A percentile compares a stretch with the other conserved stretches of the same genome.
Conservation (phyloP, 2,888 invertebrate genomes). For the Chloroclystis v-ata region DNA sequence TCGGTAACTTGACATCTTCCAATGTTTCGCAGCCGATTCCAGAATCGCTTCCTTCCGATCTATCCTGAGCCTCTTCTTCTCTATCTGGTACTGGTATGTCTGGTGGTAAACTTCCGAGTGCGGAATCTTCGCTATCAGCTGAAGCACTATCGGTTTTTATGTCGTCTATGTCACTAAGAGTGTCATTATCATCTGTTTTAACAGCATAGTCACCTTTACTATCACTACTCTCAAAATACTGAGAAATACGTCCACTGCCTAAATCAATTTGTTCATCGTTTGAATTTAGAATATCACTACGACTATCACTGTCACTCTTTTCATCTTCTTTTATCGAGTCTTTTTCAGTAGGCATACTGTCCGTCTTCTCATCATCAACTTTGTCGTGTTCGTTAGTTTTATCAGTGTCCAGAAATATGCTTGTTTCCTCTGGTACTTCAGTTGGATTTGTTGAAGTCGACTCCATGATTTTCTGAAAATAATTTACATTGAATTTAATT, state of each 20-base stretch:
- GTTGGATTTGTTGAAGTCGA: constrained; percentile 26
- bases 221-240: constrained; percentile 75
- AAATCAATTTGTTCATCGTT: constrained; percentile 65
- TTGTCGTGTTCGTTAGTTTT: constrained; percentile 23
- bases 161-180: constrained; percentile 73
- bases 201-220: constrained; percentile 71
- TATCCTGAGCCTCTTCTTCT: constrained; percentile 80
- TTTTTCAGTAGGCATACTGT: constrained; percentile 39
- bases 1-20: constrained; percentile 74
- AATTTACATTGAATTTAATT: constrained; percentile 11
- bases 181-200: constrained; percentile 73
- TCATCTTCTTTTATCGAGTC: constrained; percentile 52
- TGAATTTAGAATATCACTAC: constrained; percentile 63
- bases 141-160: constrained; percentile 74
- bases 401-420: not conserved
- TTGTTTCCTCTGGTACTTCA: constrained; percentile 26
- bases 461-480: constrained; percentile 56
- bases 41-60: constrained; percentile 91
- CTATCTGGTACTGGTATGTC: constrained; percentile 62
- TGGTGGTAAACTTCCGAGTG: constrained; percentile 79
- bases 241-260: constrained; percentile 62
- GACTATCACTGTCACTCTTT: constrained; percentile 65
- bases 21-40: constrained; percentile 87
- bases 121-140: constrained; percentile 80
- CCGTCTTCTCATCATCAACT: constrained; percentile 19